A percentile compares a stretch with the other conserved stretches of the same genome.
These are phyloP conservation scores for Caracal caracal DNA, from an alignment of 2,113 vertebrate genomes.

Conservation along the genomic window DNA sequence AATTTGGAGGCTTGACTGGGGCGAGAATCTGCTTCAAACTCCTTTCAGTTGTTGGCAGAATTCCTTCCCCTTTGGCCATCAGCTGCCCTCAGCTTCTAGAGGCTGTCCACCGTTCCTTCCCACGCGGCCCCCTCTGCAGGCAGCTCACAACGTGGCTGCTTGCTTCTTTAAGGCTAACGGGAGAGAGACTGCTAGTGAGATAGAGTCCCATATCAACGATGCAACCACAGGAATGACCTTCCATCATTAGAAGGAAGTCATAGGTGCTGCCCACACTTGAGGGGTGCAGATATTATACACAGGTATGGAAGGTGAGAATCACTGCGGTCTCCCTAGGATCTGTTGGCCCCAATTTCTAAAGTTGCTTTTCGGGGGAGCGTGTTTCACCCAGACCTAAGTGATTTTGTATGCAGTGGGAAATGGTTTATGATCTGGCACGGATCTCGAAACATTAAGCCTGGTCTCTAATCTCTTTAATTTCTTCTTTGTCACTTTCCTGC, in stretches of 20 bases:
- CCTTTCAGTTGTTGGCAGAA: background rate
- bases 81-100: background rate
- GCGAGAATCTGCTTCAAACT: background rate
- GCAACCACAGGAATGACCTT: background rate
- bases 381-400: background rate
- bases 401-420: background rate
- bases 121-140: no score
- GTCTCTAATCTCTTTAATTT: background rate
- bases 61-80: background rate
- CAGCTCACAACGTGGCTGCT: background rate
- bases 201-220: background rate
- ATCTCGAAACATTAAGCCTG: background rate
- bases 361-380: background rate
- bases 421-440: background rate
- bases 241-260: background rate
- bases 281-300: background rate
- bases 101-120: background rate
- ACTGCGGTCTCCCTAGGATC: background rate
- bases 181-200: background rate
- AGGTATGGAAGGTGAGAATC: background rate
- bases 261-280: background rate
- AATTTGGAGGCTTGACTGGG: background rate
- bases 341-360: background rate
- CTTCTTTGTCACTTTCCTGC: background rate
- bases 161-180: background rate